phyloP scores from a whole-genome alignment of 2,113 vertebrate genomes.

The Pleuronectes platessa region DNA sequence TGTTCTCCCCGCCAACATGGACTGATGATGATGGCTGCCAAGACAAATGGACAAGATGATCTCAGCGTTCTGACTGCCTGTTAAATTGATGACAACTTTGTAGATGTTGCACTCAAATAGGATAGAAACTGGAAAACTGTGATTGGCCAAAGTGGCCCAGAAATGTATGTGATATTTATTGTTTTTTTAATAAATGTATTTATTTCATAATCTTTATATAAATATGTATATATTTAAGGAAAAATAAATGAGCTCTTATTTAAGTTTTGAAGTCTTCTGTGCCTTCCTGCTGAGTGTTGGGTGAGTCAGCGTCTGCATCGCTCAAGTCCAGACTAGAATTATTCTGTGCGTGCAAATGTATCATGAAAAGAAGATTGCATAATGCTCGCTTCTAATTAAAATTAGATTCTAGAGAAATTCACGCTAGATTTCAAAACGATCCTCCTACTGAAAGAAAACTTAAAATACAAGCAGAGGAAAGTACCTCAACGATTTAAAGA shows the following conservation, averaged over 20 bases:
- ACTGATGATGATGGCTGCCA: not conserved
- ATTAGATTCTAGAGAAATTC: not conserved
- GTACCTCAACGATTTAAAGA: not conserved
- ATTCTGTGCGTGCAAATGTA: not conserved
- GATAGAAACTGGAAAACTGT: not conserved
- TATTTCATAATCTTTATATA: conserved; percentile 41
- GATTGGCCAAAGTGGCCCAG: not conserved
- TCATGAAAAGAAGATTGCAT: not conserved
- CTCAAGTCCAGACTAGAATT: not conserved
- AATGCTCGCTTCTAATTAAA: not conserved
- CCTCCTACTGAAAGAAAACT: too few relatives aligned
- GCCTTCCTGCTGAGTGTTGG: not conserved
- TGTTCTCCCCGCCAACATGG: not conserved
- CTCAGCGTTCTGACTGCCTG: not conserved
- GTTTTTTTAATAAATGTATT: conserved; percentile 16
- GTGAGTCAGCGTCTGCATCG: not conserved
- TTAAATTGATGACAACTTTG: not conserved
- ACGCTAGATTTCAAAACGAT: too few relatives aligned
- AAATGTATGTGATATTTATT: conserved; percentile 52
- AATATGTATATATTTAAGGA: conserved; percentile 34
- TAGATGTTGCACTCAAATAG: not conserved
- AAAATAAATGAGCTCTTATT: conserved; percentile 45
- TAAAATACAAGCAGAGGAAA: not conserved
- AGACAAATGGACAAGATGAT: not conserved
- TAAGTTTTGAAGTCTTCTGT: not conserved